Evolutionary conservation across 2,113 vertebrate genomes (phyloP).

Genomic region (Bagarius yarrelli): DNA sequence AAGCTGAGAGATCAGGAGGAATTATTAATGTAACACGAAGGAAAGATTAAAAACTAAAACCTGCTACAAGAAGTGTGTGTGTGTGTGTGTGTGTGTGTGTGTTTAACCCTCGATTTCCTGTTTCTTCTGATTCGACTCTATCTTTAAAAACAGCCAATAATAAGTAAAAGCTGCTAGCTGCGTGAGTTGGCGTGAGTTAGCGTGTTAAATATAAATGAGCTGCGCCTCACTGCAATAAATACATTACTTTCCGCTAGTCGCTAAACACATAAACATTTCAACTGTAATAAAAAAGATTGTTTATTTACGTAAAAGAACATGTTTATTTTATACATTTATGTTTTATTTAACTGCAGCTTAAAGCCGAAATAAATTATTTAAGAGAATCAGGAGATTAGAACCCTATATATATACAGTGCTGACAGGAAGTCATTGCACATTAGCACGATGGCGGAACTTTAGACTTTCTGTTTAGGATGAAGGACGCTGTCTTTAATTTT

Average conservation of each 20-base stretch:
- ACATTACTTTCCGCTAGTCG: background rate
- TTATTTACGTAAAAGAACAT: background rate
- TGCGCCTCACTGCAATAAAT: no score
- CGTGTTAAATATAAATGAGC: background rate
- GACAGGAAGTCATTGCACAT: background rate
- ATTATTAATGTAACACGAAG: background rate
- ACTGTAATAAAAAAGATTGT: background rate
- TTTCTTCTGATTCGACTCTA: no score
- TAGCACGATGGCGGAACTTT: background rate
- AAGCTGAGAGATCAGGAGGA: background rate
- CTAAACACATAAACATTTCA: background rate
- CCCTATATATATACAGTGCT: background rate
- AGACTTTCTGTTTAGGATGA: background rate
- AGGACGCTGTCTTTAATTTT: background rate
- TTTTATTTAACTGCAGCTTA: background rate
- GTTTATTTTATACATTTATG: background rate
- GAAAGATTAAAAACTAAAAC: background rate
- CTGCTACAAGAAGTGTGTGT: background rate
- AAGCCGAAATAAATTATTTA: background rate
- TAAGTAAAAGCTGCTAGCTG: no score
- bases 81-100: no score
- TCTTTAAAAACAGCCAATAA: no score
- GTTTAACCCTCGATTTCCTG: no score
- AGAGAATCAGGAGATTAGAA: background rate
- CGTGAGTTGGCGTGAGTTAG: background rate